These are phyloP conservation scores for Drosophila orosa DNA, from an alignment of 1,140 invertebrate species.

Conservation along the genomic window DNA sequence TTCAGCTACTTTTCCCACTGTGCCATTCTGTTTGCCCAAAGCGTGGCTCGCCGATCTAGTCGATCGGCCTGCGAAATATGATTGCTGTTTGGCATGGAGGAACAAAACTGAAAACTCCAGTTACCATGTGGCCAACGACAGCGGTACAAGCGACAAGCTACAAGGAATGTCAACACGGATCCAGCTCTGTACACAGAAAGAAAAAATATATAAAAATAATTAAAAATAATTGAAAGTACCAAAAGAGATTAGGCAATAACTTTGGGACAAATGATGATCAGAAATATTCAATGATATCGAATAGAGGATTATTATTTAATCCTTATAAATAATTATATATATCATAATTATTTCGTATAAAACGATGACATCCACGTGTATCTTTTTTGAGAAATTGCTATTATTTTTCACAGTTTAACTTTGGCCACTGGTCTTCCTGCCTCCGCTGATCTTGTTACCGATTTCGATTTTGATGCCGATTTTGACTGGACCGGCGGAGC, in stretches of 20 bases:
- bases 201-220: neutral
- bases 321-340: no score
- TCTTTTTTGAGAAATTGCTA: neutral
- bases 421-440: constrained; percentile 38
- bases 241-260: neutral
- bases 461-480: constrained; percentile 81
- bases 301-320: no score
- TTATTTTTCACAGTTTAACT: constrained; percentile 24
- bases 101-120: constrained; percentile 33
- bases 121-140: constrained; percentile 28
- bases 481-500: constrained; percentile 69
- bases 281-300: neutral
- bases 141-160: constrained; percentile 33
- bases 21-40: constrained; percentile 1
- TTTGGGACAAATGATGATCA: neutral
- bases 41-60: constrained; percentile 22
- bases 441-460: constrained; percentile 77
- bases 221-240: no score
- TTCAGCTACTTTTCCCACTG: constrained; percentile 26
- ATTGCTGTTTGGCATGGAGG: constrained; percentile 50
- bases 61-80: constrained; percentile 62
- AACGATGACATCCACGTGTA: neutral
- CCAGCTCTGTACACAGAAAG: constrained; percentile 6
- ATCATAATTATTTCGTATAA: no score
- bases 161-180: constrained; percentile 62